A percentile compares a stretch with the other conserved stretches of the same genome.
Evolutionary conservation across 2,888 invertebrate species (phyloP).

Genomic region (Nemotelus pantherinus): DNA sequence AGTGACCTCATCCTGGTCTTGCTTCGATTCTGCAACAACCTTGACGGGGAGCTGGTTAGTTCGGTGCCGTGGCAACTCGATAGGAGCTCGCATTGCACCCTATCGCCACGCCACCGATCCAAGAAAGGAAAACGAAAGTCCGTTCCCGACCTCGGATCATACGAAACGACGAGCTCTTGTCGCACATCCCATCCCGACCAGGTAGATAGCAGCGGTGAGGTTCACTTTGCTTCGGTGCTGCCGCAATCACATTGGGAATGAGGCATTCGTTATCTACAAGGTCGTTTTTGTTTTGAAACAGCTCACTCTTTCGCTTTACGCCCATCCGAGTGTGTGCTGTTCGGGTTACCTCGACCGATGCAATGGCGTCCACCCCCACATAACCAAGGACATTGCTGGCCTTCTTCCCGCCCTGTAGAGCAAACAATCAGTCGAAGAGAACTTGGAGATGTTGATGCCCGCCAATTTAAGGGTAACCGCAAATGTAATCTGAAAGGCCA

Average conservation of each 20-base stretch:
- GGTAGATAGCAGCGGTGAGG: neutral
- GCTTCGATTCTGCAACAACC: neutral
- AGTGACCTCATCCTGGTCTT: neutral
- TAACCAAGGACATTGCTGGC: neutral
- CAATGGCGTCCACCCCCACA: conserved; percentile 2
- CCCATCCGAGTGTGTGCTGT: neutral
- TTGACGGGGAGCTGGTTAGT: neutral
- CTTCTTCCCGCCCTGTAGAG: neutral
- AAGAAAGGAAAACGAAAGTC: neutral
- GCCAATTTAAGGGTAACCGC: neutral
- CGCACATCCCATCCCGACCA: neutral
- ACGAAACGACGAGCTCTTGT: neutral
- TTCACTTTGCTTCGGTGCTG: neutral
- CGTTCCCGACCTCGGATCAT: neutral
- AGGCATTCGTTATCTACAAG: conserved; percentile 13
- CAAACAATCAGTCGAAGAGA: neutral
- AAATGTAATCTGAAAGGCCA: conserved; percentile 6
- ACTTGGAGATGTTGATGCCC: neutral
- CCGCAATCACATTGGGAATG: neutral
- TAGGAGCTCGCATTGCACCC: neutral
- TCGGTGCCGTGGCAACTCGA: neutral
- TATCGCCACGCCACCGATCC: neutral
- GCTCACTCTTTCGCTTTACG: neutral
- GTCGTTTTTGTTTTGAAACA: conserved; percentile 36
- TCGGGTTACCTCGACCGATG: neutral